Conservation (phyloP, 1,140 invertebrate species). For the Apis florea region DNA sequence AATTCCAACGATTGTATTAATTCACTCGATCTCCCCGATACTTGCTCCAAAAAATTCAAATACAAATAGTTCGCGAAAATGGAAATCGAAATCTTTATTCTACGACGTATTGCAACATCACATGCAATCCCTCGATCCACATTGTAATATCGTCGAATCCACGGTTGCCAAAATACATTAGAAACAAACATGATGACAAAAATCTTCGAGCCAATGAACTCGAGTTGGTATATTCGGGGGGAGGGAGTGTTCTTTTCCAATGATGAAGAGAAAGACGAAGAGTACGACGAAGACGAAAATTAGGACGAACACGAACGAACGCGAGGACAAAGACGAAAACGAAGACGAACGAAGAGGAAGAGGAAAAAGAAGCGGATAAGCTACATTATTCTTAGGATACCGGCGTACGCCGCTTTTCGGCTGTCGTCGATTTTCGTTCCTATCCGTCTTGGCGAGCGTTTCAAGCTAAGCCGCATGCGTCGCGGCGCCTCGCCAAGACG, state of each 20-base stretch:
- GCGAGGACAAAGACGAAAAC: not conserved
- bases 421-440: slow-evolving; percentile 55
- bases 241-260: no score
- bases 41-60: rapidly evolving
- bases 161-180: not conserved
- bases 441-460: slow-evolving; percentile 53
- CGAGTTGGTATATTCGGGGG: not conserved
- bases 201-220: slow-evolving; percentile 43
- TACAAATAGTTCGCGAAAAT: not conserved
- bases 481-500: slow-evolving; percentile 69
- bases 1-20: not conserved
- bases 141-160: not conserved
- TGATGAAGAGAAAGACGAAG: slow-evolving; percentile 1
- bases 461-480: slow-evolving; percentile 75
- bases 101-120: slow-evolving; percentile 2
- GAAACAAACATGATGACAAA: slow-evolving; percentile 10
- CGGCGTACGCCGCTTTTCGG: slow-evolving; percentile 36
- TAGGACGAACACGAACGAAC: not conserved
- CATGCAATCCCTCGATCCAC: slow-evolving; percentile 9
- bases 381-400: slow-evolving; percentile 73
- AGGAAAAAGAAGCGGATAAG: not conserved
- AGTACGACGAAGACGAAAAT: no score
- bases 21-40: not conserved
- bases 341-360: not conserved
- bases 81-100: not conserved